Evolutionary conservation across 2,113 vertebrate genomes (phyloP).

Genomic region (Ctenodactylus gundi): DNA sequence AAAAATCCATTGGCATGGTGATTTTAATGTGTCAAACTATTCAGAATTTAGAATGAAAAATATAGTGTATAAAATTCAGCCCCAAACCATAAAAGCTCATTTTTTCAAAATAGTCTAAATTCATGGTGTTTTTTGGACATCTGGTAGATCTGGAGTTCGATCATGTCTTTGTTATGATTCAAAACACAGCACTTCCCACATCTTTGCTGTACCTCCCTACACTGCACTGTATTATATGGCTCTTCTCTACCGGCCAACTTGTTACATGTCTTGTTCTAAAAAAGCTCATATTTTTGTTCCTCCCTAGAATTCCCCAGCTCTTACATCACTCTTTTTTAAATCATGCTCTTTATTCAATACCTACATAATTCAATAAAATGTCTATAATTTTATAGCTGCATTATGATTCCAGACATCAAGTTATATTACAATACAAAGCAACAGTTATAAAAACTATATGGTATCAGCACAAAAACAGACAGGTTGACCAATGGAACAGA

Average conservation of each 20-base stretch:
- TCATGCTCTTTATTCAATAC: not conserved
- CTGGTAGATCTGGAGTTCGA: not conserved
- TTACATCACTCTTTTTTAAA: not conserved
- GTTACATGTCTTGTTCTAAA: not conserved
- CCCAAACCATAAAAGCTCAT: conserved; percentile 12
- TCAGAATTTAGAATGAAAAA: conserved; percentile 34
- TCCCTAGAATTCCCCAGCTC: not conserved
- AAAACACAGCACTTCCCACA: conserved; percentile 1
- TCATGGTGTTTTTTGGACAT: not conserved
- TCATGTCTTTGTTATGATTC: conserved; percentile 24
- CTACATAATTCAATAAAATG: not conserved
- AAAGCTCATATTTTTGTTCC: conserved; percentile 20
- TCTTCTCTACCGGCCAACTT: not conserved
- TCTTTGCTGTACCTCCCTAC: not conserved
- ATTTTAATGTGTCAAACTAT: conserved; percentile 30
- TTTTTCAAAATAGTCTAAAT: not conserved
- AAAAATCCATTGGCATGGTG: not conserved
- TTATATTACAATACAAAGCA: too few relatives aligned
- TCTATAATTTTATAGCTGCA: too few relatives aligned
- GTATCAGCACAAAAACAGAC: too few relatives aligned
- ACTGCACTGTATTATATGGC: not conserved
- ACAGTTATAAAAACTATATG: too few relatives aligned
- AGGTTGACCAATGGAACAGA: too few relatives aligned
- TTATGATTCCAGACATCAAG: too few relatives aligned
- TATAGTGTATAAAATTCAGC: not conserved